Percentiles rank a stretch among this genome's conserved stretches.
Conservation (phyloP, 2,113 vertebrate species). For the Ia io region DNA sequence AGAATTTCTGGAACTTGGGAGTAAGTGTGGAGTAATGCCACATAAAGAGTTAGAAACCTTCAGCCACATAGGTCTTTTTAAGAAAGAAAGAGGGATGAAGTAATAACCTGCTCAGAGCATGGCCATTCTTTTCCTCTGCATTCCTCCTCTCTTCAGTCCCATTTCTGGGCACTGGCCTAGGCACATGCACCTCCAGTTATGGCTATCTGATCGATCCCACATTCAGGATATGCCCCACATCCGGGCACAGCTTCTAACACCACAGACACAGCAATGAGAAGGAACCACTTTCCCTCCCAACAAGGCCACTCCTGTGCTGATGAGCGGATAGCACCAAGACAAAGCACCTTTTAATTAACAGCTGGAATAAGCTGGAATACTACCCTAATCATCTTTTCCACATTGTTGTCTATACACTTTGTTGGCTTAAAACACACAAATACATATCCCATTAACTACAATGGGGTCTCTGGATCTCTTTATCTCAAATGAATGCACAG, state of each 20-base stretch:
- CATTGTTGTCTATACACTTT: not conserved
- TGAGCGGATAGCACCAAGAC: not conserved
- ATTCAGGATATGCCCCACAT: too few relatives aligned
- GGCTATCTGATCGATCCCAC: not conserved
- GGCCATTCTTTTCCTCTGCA: not conserved
- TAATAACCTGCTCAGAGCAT: fast-evolving
- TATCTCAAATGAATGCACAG: not conserved
- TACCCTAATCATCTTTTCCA: not conserved
- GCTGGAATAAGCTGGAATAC: not conserved
- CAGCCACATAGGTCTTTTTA: not conserved
- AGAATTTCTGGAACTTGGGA: not conserved
- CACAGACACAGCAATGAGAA: not conserved
- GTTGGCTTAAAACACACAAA: not conserved
- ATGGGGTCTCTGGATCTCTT: not conserved
- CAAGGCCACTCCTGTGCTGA: not conserved
- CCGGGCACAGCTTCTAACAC: fast-evolving
- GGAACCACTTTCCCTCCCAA: not conserved
- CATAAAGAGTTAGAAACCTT: not conserved
- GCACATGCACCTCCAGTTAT: fast-evolving
- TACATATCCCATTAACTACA: not conserved
- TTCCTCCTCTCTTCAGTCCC: not conserved
- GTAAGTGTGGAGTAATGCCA: not conserved
- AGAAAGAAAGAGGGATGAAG: not conserved
- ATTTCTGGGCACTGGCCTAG: too few relatives aligned
- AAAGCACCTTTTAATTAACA: not conserved